Evolutionary conservation across 2,797 vertebrate species (phyloP).

Genomic region (Cryptoprocta ferox): DNA sequence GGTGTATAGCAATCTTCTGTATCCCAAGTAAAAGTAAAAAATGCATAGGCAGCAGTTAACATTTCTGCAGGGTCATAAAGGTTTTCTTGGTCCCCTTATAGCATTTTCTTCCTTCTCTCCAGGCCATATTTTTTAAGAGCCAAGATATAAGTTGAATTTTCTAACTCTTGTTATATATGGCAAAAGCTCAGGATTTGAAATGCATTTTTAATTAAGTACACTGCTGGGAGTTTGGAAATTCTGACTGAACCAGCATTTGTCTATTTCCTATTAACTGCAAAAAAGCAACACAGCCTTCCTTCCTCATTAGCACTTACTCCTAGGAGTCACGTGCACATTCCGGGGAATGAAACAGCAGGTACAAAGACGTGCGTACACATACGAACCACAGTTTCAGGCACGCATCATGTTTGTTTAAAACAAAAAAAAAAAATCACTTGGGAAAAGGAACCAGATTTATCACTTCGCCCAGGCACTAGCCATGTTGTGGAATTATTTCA

Average conservation of each 20-base stretch:
- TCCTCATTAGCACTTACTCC: not conserved
- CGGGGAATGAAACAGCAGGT: not conserved
- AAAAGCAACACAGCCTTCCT: not conserved
- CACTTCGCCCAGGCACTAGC: conserved; percentile 79
- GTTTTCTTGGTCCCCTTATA: conserved; percentile 49
- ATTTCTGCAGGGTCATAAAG: conserved; percentile 50
- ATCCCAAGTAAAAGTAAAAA: not conserved
- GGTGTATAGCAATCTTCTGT: not conserved
- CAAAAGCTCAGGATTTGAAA: conserved; percentile 66
- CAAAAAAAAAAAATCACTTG: conserved; percentile 34
- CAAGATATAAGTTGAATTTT: conserved; percentile 19
- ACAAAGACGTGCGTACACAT: conserved; percentile 24
- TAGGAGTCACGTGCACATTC: not conserved
- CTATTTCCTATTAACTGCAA: not conserved
- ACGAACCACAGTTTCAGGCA: conserved; percentile 13
- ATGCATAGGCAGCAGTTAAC: not conserved
- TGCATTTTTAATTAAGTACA: conserved; percentile 63
- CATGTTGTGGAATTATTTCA: conserved; percentile 81
- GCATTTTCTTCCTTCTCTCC: conserved; percentile 24
- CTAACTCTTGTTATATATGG: conserved; percentile 29
- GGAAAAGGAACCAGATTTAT: conserved; percentile 71
- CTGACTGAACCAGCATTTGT: conserved; percentile 36
- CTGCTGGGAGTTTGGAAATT: conserved; percentile 41
- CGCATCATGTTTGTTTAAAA: conserved; percentile 51
- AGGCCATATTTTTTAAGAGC: not conserved